Percentiles rank a stretch among this genome's conserved stretches.
These are phyloP conservation scores for Macquaria ambigua DNA, from an alignment of 2,113 vertebrate genomes.

Conservation along the genomic window DNA sequence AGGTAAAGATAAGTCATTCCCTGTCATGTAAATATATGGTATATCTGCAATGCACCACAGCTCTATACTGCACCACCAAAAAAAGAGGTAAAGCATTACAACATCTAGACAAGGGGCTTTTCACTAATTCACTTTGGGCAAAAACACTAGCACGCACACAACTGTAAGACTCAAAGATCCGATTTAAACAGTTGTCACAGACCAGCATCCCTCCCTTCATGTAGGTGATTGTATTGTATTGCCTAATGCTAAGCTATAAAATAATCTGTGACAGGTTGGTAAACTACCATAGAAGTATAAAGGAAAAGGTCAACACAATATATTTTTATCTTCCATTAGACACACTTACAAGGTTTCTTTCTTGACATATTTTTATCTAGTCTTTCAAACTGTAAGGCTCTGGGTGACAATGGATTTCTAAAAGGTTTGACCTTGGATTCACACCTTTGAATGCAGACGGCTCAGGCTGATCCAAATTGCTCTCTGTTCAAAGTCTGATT, in stretches of 20 bases:
- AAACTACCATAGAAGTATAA: slow-evolving; percentile 35
- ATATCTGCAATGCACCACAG: slow-evolving; percentile 63
- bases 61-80: slow-evolving; percentile 23
- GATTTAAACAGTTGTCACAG: not conserved
- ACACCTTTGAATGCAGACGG: slow-evolving; percentile 51
- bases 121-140: not conserved
- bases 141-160: not conserved
- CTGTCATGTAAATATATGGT: slow-evolving; percentile 42
- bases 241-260: not conserved
- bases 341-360: slow-evolving; percentile 23
- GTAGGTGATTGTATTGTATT: not conserved
- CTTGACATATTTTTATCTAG: slow-evolving; percentile 55
- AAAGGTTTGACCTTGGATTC: slow-evolving; percentile 71
- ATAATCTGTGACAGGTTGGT: not conserved
- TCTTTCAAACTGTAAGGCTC: slow-evolving; percentile 34
- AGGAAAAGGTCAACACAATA: slow-evolving; percentile 41
- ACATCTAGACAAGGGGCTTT: slow-evolving; percentile 1
- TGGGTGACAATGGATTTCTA: slow-evolving; percentile 62
- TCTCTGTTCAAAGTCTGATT: slow-evolving; percentile 74
- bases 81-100: not conserved
- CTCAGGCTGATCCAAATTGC: slow-evolving; percentile 64
- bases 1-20: slow-evolving; percentile 47
- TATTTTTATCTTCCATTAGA: slow-evolving; percentile 36
- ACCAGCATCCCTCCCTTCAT: not conserved
- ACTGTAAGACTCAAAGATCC: not conserved